phyloP scores from a whole-genome alignment of 1,140 invertebrate genomes.

The Cecropterus lyciades region DNA sequence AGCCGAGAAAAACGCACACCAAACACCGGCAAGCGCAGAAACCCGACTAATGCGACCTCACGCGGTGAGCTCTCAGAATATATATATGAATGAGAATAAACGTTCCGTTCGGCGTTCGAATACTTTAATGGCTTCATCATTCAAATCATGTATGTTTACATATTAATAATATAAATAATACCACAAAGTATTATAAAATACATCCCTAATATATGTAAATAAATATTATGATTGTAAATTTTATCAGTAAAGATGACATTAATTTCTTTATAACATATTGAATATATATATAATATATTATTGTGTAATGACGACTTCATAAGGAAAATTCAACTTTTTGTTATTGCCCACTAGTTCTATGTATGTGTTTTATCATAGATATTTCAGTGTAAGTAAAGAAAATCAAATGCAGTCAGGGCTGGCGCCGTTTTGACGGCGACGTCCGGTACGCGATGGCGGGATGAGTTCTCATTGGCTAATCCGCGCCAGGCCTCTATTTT shows the following conservation, averaged over 20 bases:
- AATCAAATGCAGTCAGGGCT: conserved; percentile 35
- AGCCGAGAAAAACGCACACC: conserved; percentile 67
- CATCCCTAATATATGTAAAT: too few species aligned
- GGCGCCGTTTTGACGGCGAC: conserved; percentile 56
- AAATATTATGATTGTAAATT: too few species aligned
- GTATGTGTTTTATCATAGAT: not conserved
- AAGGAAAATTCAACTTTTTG: too few species aligned
- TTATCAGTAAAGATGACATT: too few species aligned
- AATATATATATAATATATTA: not conserved
- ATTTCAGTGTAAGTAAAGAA: conserved; percentile 29
- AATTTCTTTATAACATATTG: too few species aligned
- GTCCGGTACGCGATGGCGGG: conserved; percentile 39
- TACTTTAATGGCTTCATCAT: conserved; percentile 48
- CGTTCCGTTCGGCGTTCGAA: conserved; percentile 55
- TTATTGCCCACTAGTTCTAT: too few species aligned
- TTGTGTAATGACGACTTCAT: not conserved
- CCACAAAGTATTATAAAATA: too few species aligned
- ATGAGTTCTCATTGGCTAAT: conserved; percentile 59
- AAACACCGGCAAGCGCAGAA: conserved; percentile 75
- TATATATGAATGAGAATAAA: conserved; percentile 53
- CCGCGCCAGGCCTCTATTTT: conserved; percentile 53
- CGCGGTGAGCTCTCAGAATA: conserved; percentile 65
- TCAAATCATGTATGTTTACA: too few species aligned
- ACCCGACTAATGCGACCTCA: conserved; percentile 79
- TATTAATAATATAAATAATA: not conserved